phyloP scores from a whole-genome alignment of 2,113 vertebrate genomes.

The Myotis yumanensis region DNA sequence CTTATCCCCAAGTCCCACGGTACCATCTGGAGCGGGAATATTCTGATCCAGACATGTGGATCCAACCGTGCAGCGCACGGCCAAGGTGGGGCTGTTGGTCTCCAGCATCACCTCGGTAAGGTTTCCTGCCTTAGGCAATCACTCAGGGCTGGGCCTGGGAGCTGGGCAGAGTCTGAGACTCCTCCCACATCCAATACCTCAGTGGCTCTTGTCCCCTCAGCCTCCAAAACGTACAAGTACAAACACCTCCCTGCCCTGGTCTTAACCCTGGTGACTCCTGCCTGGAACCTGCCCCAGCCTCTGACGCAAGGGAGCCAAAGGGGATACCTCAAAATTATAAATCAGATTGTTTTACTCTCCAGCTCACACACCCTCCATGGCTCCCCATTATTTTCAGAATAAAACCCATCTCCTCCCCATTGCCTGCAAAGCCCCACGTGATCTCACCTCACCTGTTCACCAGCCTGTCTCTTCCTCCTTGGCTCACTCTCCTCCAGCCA shows the following conservation, averaged over 20 bases:
- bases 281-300: not conserved
- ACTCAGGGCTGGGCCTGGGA: not conserved
- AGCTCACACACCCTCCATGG: not conserved
- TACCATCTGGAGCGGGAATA: not conserved
- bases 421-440: not conserved
- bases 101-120: not conserved
- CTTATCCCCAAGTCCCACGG: not conserved
- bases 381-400: not conserved
- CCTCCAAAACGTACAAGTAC: not conserved
- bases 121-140: not conserved
- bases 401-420: not conserved
- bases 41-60: not conserved
- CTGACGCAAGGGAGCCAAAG: not conserved
- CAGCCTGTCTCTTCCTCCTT: not conserved
- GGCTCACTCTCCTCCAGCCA: not conserved
- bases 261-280: not conserved
- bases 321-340: not conserved
- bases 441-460: not conserved
- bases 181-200: not conserved
- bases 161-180: rapidly evolving
- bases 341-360: not conserved
- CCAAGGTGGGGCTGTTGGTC: not conserved
- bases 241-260: not conserved
- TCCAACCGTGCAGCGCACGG: not conserved
- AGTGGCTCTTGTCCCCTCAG: not conserved